Base-by-base conservation (phyloP, 2,113 vertebrate genomes). In the Ptychochromis oligacanthus region DNA sequence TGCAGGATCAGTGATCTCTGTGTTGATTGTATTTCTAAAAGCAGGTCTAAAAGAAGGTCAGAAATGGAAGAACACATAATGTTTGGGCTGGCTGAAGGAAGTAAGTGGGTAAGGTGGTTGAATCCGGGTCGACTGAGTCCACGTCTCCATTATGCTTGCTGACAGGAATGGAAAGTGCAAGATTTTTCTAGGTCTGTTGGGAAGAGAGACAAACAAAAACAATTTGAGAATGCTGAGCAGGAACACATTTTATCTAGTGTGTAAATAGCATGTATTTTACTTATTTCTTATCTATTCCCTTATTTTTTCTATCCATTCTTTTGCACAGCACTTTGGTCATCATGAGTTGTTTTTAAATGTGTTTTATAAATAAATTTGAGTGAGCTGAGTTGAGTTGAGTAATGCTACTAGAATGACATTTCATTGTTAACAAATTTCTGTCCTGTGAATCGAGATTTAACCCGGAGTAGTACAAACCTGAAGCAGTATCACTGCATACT, bases 131-230 rank as follows among this genome's bases (percentile, higher is more conserved):
- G n/a, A 62, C 7, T 15, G 12, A 7, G 40, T 86, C 84, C 11
- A 22, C 11, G 8, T 15, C 34, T n/a, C 26, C 64, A 31, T 83
- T 91, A 95, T 40, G n/a, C 43, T 46, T 81, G 43, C 85, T 93
- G 89, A 59, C 95, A 95, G 74, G 46, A 64, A 88, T 95, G 95
- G 93, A 96, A 97, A 74, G 58, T 87, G 87, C 97, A 97, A 86
- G 93, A 91, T 80, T 95, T 88, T 87, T 97, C 95, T 91, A 97
- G 94, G 87, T 80, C 97, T 97, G 94, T 91, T 49, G 60, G 76
- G 59, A 88, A 83, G 61, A 60, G 22, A 79, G 8, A 79, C 10
- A 46, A 18, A 62, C 36, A 52, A 38, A 28, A 4, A 6, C 17
- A 1, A 70, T 31, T n/a, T 13, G 2, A 22, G 24, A 79, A 64